These are phyloP conservation scores for Scrobipalpa costella DNA, from an alignment of 2,888 invertebrate genomes.

Conservation along the genomic window DNA sequence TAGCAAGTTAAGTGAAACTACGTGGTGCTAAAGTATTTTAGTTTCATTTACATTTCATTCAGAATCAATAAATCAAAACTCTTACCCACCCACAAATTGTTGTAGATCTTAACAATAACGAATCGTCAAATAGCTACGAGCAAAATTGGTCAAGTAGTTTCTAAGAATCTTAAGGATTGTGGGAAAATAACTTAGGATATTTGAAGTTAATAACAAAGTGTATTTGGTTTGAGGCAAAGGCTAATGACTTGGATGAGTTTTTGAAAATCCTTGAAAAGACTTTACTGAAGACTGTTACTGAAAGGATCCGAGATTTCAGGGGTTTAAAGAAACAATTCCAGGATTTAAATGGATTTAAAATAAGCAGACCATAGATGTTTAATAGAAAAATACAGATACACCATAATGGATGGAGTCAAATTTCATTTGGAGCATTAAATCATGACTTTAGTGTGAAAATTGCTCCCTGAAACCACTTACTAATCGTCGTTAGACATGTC, in stretches of 20 bases:
- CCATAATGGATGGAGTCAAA: no score
- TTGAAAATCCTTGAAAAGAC: neutral
- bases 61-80: neutral
- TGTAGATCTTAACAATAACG: conserved; percentile 30
- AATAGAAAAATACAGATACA: no score
- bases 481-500: neutral
- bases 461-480: neutral
- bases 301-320: neutral
- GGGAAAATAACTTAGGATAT: neutral
- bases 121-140: conserved; percentile 18
- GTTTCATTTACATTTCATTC: no score
- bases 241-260: neutral
- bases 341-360: no score
- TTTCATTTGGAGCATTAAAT: no score
- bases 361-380: no score
- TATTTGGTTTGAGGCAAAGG: neutral
- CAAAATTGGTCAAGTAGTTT: conserved; percentile 29
- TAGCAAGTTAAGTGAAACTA: neutral
- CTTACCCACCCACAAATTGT: neutral
- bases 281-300: no score
- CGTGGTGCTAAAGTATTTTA: neutral
- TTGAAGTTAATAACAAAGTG: conserved; percentile 1
- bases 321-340: neutral
- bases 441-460: neutral
- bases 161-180: neutral